phyloP scores from a whole-genome alignment of 2,888 invertebrate species.

The Conops quadrifasciatus region DNA sequence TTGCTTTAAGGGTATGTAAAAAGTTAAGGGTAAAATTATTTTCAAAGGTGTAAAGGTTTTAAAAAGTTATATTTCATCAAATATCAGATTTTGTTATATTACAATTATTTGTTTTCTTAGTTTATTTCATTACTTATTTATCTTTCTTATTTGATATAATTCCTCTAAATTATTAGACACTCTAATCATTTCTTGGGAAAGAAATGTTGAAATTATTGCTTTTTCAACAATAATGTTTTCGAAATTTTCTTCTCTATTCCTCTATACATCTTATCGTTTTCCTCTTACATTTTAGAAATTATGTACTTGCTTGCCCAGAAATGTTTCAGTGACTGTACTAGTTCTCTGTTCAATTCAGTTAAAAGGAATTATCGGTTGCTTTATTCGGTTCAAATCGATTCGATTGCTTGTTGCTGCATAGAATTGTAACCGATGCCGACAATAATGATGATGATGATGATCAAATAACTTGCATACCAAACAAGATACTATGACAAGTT shows the following conservation, averaged over 20 bases:
- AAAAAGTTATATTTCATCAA: too few relatives aligned
- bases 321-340: too few relatives aligned
- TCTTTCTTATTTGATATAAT: not conserved
- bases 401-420: not conserved
- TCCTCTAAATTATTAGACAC: slow-evolving; percentile 19
- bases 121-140: too few relatives aligned
- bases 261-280: too few relatives aligned
- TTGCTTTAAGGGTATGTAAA: too few relatives aligned
- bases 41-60: too few relatives aligned
- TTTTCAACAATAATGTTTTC: not conserved
- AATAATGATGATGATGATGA: not conserved
- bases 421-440: not conserved
- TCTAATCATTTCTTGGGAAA: too few relatives aligned
- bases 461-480: slow-evolving; percentile 17
- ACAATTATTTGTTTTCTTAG: too few relatives aligned
- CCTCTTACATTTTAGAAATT: too few relatives aligned
- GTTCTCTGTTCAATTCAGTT: not conserved
- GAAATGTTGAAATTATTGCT: slow-evolving; percentile 3
- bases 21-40: too few relatives aligned
- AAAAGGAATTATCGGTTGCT: not conserved
- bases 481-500: not conserved
- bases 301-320: too few relatives aligned
- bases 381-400: not conserved
- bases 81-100: too few relatives aligned
- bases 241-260: not conserved